Base-by-base conservation (phyloP, 2,797 vertebrate genomes). In the Aselliscus stoliczkanus region DNA sequence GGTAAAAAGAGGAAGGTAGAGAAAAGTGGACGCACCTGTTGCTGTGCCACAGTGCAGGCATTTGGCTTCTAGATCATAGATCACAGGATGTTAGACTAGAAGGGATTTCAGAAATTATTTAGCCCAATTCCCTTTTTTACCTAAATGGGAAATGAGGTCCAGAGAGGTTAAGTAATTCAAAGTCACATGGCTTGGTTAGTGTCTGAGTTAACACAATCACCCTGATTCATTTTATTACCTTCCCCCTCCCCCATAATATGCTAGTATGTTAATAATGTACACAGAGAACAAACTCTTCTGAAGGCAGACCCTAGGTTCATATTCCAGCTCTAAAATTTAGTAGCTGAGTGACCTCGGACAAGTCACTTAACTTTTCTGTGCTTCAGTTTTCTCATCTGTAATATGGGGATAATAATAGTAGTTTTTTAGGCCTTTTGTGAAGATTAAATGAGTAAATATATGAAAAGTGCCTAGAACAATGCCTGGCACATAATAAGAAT, bases 301-400 rank as follows among this genome's bases (percentile, higher is more conserved):
- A 94, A 93, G 42, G 10, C 56, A 54, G 13, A 85, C 29, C 52
- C 15, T 60, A 60, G 29, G 58, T 76, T 94, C 47, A 54, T 37
- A 37, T 88, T 60, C 7, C 29, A 69, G 17, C 21, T 90, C 13
- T 5, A 50, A 17, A 50, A 4, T 39, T 91, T 85, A 86, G 56
- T 67, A 73, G 37, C 64, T 85, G 31, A 93, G 42, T 88, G 65
- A 88, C 37, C 76, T 82, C 8, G 72, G 58, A 13, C 58, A 91
- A 81, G 29, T 89, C 34, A 89, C 11, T 82, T 76, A 72, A 69
- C 39, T 3, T 92, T 44, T 95, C 58, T 94, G 44, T 95, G 60
- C 70, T 95, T 94, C 54, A 62, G 47, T 95, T 92, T 93, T 17
- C 58, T 93, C n/a, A 52, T 77, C 17, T 93, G 14, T 92, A 92